These are phyloP conservation scores for Aplysia californica DNA, from an alignment of 1,140 invertebrate species.

Conservation along the genomic window DNA sequence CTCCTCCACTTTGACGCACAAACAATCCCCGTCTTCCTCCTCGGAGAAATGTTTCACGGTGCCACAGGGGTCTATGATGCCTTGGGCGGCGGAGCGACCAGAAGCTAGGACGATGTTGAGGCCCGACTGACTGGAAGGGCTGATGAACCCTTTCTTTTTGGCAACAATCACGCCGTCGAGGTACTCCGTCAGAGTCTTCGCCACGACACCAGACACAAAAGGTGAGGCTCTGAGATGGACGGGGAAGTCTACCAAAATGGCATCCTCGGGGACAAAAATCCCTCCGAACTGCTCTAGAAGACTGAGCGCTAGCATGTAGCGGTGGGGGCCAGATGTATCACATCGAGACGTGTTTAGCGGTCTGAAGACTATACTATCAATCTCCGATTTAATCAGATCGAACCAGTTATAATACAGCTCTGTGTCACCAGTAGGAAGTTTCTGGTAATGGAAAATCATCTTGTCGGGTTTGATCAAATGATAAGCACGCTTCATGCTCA, in stretches of 20 bases:
- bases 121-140: slow-evolving; percentile 32
- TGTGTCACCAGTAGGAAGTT: slow-evolving; percentile 25
- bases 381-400: too few species aligned
- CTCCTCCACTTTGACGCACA: slow-evolving; percentile 26
- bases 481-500: slow-evolving; percentile 35
- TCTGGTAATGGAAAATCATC: slow-evolving; percentile 37
- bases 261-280: slow-evolving; percentile 40
- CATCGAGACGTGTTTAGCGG: slow-evolving; percentile 32
- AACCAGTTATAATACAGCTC: slow-evolving; percentile 41
- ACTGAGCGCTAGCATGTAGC: slow-evolving; percentile 35
- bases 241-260: slow-evolving; percentile 41
- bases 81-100: slow-evolving; percentile 26
- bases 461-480: slow-evolving; percentile 36
- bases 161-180: slow-evolving; percentile 39
- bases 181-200: slow-evolving; percentile 25
- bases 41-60: slow-evolving; percentile 25
- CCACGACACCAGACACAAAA: slow-evolving; percentile 36
- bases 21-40: slow-evolving; percentile 34
- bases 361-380: too few species aligned
- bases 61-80: slow-evolving; percentile 36
- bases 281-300: slow-evolving; percentile 38
- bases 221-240: slow-evolving; percentile 33
- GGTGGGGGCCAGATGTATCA: slow-evolving; percentile 25
- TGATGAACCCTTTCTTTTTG: slow-evolving; percentile 34
- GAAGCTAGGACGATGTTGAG: slow-evolving; percentile 31